A percentile compares a stretch with the other conserved stretches of the same genome.
Evolutionary conservation across 2,888 invertebrate species (phyloP).

Genomic region (Operophtera brumata): DNA sequence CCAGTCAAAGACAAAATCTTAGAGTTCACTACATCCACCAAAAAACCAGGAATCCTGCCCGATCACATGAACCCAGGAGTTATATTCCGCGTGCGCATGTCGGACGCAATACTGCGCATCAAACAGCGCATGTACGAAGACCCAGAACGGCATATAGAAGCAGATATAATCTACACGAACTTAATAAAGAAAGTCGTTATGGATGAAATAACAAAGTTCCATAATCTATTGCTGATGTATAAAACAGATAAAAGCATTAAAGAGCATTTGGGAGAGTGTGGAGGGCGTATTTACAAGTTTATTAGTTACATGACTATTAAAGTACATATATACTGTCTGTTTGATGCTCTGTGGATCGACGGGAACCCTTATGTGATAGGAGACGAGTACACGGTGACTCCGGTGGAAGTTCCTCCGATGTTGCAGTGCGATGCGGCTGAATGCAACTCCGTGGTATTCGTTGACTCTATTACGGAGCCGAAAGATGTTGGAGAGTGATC

Average conservation of each 20-base stretch:
- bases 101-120: constrained; percentile 70
- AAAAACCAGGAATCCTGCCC: constrained; percentile 64
- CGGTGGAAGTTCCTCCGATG: constrained; percentile 70
- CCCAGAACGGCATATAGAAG: constrained; percentile 70
- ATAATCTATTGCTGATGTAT: constrained; percentile 69
- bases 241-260: constrained; percentile 72
- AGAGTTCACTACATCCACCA: constrained; percentile 64
- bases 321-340: constrained; percentile 72
- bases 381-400: constrained; percentile 72
- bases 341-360: constrained; percentile 74
- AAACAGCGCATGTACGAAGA: constrained; percentile 76
- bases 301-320: constrained; percentile 76
- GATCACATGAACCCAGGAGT: constrained; percentile 75
- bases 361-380: constrained; percentile 75
- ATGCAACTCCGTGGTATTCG: constrained; percentile 70
- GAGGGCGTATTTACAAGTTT: constrained; percentile 72
- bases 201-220: constrained; percentile 75
- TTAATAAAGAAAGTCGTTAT: constrained; percentile 71
- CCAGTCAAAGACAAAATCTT: constrained; percentile 66
- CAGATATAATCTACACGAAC: constrained; percentile 73
- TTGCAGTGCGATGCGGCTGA: constrained; percentile 72
- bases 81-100: constrained; percentile 71
- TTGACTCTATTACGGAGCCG: constrained; percentile 72
- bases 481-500: constrained; percentile 66
- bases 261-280: constrained; percentile 73